A percentile compares a stretch with the other conserved stretches of the same genome.
Conservation (phyloP, 2,797 vertebrate genomes). For the Tokudaia tokunoshimensis region DNA sequence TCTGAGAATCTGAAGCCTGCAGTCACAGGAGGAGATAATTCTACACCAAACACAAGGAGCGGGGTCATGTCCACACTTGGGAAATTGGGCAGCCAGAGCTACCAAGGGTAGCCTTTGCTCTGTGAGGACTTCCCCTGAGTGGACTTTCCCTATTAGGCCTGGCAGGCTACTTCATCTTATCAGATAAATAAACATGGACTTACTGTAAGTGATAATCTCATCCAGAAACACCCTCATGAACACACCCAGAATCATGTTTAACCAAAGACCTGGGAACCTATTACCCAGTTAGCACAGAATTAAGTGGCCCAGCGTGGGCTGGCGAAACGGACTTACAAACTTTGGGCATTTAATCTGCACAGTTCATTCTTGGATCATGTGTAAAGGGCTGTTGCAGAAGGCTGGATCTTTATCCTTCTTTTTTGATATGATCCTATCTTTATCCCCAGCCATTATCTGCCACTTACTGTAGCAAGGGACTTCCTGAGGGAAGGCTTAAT, state of each 20-base stretch:
- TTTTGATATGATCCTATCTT: conserved; percentile 69
- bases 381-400: neutral
- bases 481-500: conserved; percentile 72
- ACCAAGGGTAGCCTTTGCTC: neutral
- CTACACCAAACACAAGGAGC: neutral
- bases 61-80: neutral
- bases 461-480: conserved; percentile 56
- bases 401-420: neutral
- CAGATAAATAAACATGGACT: neutral
- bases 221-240: neutral
- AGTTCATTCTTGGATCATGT: neutral
- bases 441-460: conserved; percentile 65
- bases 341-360: neutral
- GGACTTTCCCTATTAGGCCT: neutral
- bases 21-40: neutral
- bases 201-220: neutral
- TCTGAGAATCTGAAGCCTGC: neutral
- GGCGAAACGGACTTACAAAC: neutral
- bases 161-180: neutral
- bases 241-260: neutral
- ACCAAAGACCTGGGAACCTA: neutral
- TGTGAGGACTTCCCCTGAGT: neutral
- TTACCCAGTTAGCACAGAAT: neutral
- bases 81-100: neutral
- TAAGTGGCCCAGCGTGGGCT: neutral